Evolutionary conservation across 2,113 vertebrate genomes (phyloP).

Genomic region (Lipophrys pholis): DNA sequence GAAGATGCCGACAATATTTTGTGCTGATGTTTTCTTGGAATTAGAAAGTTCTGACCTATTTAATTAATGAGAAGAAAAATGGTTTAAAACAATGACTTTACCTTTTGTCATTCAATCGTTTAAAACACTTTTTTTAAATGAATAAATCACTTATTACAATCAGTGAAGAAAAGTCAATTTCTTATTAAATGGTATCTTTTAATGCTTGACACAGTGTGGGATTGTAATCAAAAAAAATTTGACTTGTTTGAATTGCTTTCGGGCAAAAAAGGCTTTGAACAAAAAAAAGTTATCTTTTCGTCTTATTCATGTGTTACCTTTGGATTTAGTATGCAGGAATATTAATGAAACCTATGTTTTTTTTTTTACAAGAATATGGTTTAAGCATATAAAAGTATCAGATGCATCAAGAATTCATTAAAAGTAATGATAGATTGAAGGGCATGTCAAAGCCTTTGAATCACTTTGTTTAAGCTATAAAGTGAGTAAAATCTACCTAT

Average conservation of each 20-base stretch:
- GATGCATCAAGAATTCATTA: background rate
- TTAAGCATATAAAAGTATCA: conserved; percentile 6
- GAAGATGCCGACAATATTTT: conserved; percentile 1
- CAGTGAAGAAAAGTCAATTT: too few relatives aligned
- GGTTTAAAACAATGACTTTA: background rate
- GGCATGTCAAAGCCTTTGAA: conserved; percentile 24
- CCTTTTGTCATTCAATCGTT: too few relatives aligned
- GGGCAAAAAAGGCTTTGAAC: background rate
- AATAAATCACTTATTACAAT: too few relatives aligned
- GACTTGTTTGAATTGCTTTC: background rate
- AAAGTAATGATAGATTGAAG: conserved; percentile 6
- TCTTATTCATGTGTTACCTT: background rate
- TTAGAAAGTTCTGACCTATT: conserved; percentile 1
- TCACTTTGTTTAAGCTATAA: conserved; percentile 10
- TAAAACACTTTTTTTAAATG: too few relatives aligned
- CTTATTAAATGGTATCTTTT: background rate
- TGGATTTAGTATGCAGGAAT: background rate
- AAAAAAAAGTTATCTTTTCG: background rate
- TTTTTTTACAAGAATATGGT: background rate
- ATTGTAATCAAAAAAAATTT: background rate
- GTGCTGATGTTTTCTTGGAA: background rate
- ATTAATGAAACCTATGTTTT: background rate
- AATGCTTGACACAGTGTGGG: background rate
- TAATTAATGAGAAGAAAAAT: conserved; percentile 1
- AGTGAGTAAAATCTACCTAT: conserved; percentile 27